phyloP scores from a whole-genome alignment of 1,140 invertebrate genomes.

The Zophobas morio region DNA sequence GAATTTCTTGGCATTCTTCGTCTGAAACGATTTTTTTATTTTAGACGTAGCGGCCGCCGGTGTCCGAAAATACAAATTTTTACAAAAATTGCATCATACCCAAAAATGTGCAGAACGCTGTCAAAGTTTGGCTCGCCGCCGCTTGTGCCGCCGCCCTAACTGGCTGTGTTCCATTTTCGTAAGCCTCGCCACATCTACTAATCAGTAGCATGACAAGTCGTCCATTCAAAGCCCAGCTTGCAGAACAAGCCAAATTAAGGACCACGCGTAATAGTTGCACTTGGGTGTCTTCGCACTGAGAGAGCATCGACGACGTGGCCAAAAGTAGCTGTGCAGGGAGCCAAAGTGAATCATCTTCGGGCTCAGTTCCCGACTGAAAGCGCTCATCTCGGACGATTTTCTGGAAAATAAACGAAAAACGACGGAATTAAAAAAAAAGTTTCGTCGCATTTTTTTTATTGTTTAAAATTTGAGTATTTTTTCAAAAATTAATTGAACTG shows the following conservation, averaged over 20 bases:
- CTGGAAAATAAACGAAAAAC: conserved; percentile 69
- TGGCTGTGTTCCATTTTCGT: conserved; percentile 81
- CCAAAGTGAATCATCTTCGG: conserved; percentile 92
- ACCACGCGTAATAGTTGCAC: conserved; percentile 81
- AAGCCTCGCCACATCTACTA: conserved; percentile 81
- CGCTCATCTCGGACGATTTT: conserved; percentile 91
- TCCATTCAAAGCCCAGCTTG: conserved; percentile 87
- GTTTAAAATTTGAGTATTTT: no score
- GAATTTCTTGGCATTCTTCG: conserved; percentile 82
- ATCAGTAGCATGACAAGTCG: conserved; percentile 85
- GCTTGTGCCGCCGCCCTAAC: conserved; percentile 86
- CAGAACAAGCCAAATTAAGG: conserved; percentile 84
- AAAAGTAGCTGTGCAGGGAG: conserved; percentile 90
- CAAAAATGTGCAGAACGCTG: conserved; percentile 86
- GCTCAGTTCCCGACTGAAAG: conserved; percentile 92
- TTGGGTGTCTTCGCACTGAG: conserved; percentile 82
- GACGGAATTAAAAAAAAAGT: no score
- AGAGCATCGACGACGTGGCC: conserved; percentile 83
- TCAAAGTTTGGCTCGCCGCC: conserved; percentile 85
- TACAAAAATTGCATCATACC: conserved; percentile 68
- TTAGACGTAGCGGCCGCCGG: no score
- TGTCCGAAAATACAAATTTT: not conserved
- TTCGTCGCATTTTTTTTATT: no score
- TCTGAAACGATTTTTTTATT: conserved; percentile 68
- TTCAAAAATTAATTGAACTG: no score